A percentile compares a stretch with the other conserved stretches of the same genome.
These are phyloP conservation scores for Chaetodon trifasciatus DNA, from an alignment of 2,797 vertebrate species.

Conservation along the genomic window DNA sequence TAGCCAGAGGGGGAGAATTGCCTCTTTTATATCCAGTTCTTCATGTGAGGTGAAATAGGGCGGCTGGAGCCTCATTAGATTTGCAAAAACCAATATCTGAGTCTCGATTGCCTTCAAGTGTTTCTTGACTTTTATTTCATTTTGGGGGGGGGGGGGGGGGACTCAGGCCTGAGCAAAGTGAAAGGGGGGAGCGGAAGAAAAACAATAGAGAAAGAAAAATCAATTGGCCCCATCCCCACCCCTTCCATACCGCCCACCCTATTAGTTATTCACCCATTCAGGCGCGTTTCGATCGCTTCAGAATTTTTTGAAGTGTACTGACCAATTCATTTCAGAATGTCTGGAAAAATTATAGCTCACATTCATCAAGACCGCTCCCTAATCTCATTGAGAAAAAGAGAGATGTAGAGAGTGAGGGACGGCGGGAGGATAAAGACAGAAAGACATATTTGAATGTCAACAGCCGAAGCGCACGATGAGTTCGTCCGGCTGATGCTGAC, in stretches of 20 bases:
- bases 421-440: constrained; percentile 26
- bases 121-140: constrained; percentile 67
- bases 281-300: constrained; percentile 62
- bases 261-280: constrained; percentile 73
- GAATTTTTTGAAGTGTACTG: constrained; percentile 66
- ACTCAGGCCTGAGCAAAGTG: constrained; percentile 46
- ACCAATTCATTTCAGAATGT: constrained; percentile 77
- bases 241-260: constrained; percentile 3
- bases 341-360: constrained; percentile 75
- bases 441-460: constrained; percentile 53
- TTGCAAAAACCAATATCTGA: constrained; percentile 68
- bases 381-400: constrained; percentile 60
- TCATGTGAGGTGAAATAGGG: constrained; percentile 54
- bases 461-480: constrained; percentile 32
- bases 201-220: constrained; percentile 58
- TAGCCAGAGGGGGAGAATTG: constrained; percentile 63
- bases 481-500: constrained; percentile 33
- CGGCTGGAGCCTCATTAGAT: constrained; percentile 67
- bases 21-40: constrained; percentile 59
- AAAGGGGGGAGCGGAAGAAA: constrained; percentile 47
- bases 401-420: neutral
- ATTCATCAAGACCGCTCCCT: constrained; percentile 73
- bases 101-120: constrained; percentile 48
- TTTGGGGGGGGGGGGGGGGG: constrained; percentile 40
- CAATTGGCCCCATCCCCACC: constrained; percentile 47